Conservation (phyloP, 2,797 vertebrate genomes). For the Neosilurus hyrtlii region DNA sequence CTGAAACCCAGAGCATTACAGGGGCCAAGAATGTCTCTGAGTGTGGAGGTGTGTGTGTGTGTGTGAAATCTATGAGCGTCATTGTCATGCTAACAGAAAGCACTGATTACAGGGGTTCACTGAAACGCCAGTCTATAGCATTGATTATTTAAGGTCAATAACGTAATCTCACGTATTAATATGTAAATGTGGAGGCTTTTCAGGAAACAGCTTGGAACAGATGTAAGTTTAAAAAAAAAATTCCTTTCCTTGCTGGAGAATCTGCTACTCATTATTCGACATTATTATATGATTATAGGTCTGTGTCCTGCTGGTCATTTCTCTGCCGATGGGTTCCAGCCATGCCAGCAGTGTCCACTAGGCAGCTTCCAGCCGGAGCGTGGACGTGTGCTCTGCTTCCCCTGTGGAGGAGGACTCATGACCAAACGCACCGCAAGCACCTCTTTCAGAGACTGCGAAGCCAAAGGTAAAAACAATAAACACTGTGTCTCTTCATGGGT, state of each 20-base stretch:
- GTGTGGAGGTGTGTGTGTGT: constrained; percentile 82
- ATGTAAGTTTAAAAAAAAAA: not conserved
- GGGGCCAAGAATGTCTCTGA: constrained; percentile 90
- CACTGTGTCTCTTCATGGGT: not conserved
- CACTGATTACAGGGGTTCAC: constrained; percentile 30
- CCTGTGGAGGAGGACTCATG: constrained; percentile 88
- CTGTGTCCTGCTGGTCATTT: constrained; percentile 88
- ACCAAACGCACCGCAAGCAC: constrained; percentile 82
- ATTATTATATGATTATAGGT: constrained; percentile 68
- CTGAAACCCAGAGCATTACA: constrained; percentile 76
- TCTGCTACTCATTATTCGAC: not conserved
- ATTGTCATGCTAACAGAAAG: constrained; percentile 43
- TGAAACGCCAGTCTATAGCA: constrained; percentile 29
- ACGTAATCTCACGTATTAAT: not conserved
- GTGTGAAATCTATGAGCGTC: constrained; percentile 14
- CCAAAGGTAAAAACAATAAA: constrained; percentile 79
- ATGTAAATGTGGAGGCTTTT: not conserved
- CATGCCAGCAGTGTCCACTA: constrained; percentile 80
- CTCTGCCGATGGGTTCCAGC: constrained; percentile 87
- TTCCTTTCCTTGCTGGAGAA: not conserved
- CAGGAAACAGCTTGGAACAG: not conserved
- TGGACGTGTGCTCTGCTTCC: constrained; percentile 88
- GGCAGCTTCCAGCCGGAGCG: constrained; percentile 88
- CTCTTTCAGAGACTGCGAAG: constrained; percentile 93
- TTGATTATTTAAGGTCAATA: constrained; percentile 28